Percentiles rank a stretch among this genome's conserved stretches.
Evolutionary conservation across 2,888 invertebrate genomes (phyloP).

Genomic region (Caenorhabditis sp.): DNA sequence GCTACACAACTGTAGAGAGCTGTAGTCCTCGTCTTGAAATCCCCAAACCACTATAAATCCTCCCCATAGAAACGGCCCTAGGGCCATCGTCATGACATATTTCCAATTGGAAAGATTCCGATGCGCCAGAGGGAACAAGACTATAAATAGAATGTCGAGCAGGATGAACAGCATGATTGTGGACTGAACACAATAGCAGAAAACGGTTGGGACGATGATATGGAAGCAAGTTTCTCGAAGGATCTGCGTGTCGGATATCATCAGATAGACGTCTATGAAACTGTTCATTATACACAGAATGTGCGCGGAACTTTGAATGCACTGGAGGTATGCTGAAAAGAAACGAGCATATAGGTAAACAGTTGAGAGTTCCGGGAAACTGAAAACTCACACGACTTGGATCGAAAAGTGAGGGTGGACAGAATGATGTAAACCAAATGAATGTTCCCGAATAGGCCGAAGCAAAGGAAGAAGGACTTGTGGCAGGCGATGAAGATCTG

Average conservation of each 20-base stretch:
- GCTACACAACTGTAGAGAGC: constrained; percentile 1
- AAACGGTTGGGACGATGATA: constrained; percentile 11
- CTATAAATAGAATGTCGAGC: constrained; percentile 26
- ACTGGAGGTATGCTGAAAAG: constrained; percentile 48
- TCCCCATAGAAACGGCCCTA: constrained; percentile 21
- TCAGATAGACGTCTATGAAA: constrained; percentile 47
- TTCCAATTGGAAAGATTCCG: constrained; percentile 18
- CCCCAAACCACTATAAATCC: constrained; percentile 21
- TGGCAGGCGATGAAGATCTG: constrained; percentile 36
- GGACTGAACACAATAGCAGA: constrained; percentile 47
- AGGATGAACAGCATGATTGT: constrained; percentile 48
- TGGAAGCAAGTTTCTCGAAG: constrained; percentile 31
- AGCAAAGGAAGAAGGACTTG: constrained; percentile 39
- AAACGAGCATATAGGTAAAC: too few species aligned
- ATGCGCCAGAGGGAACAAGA: constrained; percentile 35
- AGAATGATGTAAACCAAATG: constrained; percentile 52
- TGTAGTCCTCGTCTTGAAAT: constrained; percentile 14
- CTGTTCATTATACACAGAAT: constrained; percentile 40
- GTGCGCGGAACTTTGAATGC: constrained; percentile 39
- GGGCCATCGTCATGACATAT: constrained; percentile 27
- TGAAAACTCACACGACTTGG: constrained; percentile 54
- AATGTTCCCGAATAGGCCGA: constrained; percentile 56
- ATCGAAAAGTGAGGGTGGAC: constrained; percentile 29
- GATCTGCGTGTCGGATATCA: constrained; percentile 35
- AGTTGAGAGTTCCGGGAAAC: background rate